These are phyloP conservation scores for Spermophilus dauricus DNA, from an alignment of 2,113 vertebrate species.

Conservation along the genomic window DNA sequence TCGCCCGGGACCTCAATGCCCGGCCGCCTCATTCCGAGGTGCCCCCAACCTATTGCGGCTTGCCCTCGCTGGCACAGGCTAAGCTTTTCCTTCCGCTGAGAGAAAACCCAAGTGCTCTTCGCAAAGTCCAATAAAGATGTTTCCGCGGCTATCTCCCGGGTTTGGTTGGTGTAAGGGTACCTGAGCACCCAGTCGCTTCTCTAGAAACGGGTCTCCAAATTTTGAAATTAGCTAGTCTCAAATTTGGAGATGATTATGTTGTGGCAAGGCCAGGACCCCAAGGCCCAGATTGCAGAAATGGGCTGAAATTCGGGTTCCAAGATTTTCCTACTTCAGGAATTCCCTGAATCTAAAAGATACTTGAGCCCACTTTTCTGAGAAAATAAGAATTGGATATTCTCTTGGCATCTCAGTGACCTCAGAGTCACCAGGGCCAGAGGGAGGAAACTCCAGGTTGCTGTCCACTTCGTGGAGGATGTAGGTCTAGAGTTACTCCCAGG, in stretches of 20 bases:
- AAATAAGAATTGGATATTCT: not conserved
- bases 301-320: not conserved
- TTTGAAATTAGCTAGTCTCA: not conserved
- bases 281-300: not conserved
- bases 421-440: not conserved
- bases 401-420: not conserved
- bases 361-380: constrained; percentile 30
- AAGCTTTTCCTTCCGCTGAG: constrained; percentile 8
- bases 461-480: not conserved
- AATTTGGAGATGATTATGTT: not conserved
- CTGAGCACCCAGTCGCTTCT: constrained; percentile 52
- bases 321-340: constrained; percentile 17
- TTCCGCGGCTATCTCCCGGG: constrained; percentile 19
- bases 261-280: not conserved
- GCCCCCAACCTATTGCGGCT: constrained; percentile 15
- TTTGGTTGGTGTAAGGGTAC: not conserved
- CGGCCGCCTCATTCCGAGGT: not conserved
- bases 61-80: not conserved
- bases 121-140: constrained; percentile 47
- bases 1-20: not conserved
- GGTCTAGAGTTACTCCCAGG: not conserved
- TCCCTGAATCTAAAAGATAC: constrained; percentile 43
- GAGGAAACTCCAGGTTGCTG: not conserved
- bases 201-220: constrained; percentile 62
- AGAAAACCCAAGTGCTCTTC: constrained; percentile 52